Evolutionary conservation across 2,113 vertebrate genomes (phyloP).

Genomic region (Nerophis lumbriciformis): DNA sequence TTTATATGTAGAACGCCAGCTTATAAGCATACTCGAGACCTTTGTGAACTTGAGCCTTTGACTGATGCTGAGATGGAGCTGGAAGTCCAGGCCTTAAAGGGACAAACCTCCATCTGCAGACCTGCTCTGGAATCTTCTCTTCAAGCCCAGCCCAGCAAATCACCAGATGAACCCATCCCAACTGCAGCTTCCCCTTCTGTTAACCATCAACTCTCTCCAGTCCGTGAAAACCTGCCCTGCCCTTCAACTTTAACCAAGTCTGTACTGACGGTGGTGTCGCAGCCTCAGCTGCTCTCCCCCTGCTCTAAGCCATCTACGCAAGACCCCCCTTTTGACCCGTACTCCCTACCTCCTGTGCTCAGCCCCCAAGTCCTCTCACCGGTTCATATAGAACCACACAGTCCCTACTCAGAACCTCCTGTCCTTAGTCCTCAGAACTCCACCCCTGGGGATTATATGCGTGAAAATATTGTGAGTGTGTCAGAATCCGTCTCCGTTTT

Average conservation of each 20-base stretch:
- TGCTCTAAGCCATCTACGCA: background rate
- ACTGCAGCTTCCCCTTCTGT: slow-evolving; percentile 8
- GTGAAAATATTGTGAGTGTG: slow-evolving; percentile 1
- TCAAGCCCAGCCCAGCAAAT: slow-evolving; percentile 1
- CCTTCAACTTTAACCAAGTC: slow-evolving; percentile 31
- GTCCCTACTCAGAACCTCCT: slow-evolving; percentile 42
- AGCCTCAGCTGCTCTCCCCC: slow-evolving; percentile 1
- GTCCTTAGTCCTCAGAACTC: slow-evolving; percentile 49
- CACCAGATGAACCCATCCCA: slow-evolving; percentile 8
- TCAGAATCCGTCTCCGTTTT: background rate
- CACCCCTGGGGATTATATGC: slow-evolving; percentile 11
- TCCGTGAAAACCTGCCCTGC: background rate
- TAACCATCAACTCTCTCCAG: background rate
- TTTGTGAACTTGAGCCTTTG: slow-evolving; percentile 50
- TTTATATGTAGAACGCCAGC: slow-evolving; percentile 34
- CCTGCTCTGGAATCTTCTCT: background rate
- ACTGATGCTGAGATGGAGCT: slow-evolving; percentile 44
- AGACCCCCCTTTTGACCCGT: slow-evolving; percentile 27
- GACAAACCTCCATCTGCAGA: slow-evolving; percentile 17
- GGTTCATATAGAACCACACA: slow-evolving; percentile 8
- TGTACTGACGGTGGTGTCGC: slow-evolving; percentile 24
- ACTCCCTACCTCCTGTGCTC: slow-evolving; percentile 53
- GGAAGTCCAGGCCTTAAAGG: slow-evolving; percentile 26
- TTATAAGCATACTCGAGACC: slow-evolving; percentile 9
- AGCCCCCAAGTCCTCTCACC: slow-evolving; percentile 51